A percentile compares a stretch with the other conserved stretches of the same genome.
phyloP scores from a whole-genome alignment of 2,797 vertebrate species.

The Amphiprion clarkii region DNA sequence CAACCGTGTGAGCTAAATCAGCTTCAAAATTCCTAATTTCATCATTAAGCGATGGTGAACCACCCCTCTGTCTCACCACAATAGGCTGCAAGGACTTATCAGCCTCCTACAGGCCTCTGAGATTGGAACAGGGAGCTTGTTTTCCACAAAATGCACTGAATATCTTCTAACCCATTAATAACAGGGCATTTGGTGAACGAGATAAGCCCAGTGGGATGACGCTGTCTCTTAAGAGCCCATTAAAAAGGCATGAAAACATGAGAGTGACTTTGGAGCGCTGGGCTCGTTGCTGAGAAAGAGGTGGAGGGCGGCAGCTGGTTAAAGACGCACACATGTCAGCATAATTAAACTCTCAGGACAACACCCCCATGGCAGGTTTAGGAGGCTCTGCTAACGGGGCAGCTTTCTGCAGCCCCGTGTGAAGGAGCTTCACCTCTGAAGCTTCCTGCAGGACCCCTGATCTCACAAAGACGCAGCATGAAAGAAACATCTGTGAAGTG shows the following conservation, averaged over 20 bases:
- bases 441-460: conserved; percentile 58
- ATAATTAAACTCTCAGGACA: conserved; percentile 53
- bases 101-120: conserved; percentile 7
- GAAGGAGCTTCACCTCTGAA: conserved; percentile 48
- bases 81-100: conserved; percentile 6
- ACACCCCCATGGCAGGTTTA: conserved; percentile 63
- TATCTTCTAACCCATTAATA: conserved; percentile 40
- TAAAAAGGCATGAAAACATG: conserved; percentile 68
- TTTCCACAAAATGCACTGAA: conserved; percentile 35
- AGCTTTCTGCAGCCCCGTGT: conserved; percentile 57
- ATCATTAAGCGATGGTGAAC: conserved; percentile 7
- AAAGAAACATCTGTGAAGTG: conserved; percentile 70
- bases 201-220: conserved; percentile 62
- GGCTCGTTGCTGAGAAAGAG: conserved; percentile 53
- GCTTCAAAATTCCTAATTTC: neutral
- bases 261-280: conserved; percentile 49
- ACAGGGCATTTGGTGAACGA: conserved; percentile 43
- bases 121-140: conserved; percentile 17
- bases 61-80: neutral
- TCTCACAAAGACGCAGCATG: conserved; percentile 52
- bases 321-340: conserved; percentile 42
- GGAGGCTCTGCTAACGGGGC: conserved; percentile 48
- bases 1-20: conserved; percentile 8
- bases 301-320: conserved; percentile 68
- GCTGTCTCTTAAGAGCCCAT: conserved; percentile 66